phyloP scores from a whole-genome alignment of 2,113 vertebrate genomes.

The Brachyistius frenatus region DNA sequence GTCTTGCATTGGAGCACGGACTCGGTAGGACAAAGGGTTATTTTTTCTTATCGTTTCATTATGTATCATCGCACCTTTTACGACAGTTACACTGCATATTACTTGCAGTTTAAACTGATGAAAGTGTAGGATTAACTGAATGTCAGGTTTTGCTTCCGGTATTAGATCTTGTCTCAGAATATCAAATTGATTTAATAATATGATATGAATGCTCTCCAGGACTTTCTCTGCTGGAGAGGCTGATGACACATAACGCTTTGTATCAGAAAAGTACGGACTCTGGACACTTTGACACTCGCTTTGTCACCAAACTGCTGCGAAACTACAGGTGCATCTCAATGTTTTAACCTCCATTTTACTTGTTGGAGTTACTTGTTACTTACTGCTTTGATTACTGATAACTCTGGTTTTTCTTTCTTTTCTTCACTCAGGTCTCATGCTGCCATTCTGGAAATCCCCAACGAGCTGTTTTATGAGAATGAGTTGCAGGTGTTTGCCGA shows the following conservation, averaged over 20 bases:
- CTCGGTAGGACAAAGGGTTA: slow-evolving; percentile 77
- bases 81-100: too few species aligned
- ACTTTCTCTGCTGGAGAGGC: slow-evolving; percentile 90
- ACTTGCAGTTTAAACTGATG: too few species aligned
- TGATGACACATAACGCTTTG: slow-evolving; percentile 87
- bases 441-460: slow-evolving; percentile 90
- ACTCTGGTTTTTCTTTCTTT: not conserved
- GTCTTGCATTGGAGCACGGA: slow-evolving; percentile 83
- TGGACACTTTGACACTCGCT: slow-evolving; percentile 81
- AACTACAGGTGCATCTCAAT: slow-evolving; percentile 90
- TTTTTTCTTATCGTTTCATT: not conserved
- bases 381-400: not conserved
- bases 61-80: not conserved
- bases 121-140: not conserved
- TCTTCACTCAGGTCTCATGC: slow-evolving; percentile 88
- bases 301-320: slow-evolving; percentile 92
- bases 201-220: slow-evolving; percentile 68
- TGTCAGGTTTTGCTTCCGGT: not conserved
- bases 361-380: not conserved
- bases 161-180: not conserved
- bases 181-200: not conserved
- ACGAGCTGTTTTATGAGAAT: slow-evolving; percentile 89
- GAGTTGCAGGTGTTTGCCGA: slow-evolving; percentile 87
- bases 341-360: not conserved
- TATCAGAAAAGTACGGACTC: slow-evolving; percentile 83